phyloP scores from a whole-genome alignment of 2,797 vertebrate genomes.

The Zalophus californianus region DNA sequence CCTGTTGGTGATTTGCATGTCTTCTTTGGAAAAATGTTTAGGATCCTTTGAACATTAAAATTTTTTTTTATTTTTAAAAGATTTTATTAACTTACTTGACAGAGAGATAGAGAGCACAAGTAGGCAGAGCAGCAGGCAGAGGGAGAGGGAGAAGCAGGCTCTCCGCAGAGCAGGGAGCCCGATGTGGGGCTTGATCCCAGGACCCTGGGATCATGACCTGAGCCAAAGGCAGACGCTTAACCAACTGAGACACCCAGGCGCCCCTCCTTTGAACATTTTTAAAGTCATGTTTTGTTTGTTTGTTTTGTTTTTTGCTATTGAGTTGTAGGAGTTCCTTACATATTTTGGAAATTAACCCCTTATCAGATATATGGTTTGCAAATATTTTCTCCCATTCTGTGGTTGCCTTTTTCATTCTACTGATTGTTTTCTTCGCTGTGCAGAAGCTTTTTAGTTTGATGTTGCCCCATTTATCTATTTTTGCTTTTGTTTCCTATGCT shows the following conservation, averaged over 20 bases:
- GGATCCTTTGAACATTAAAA: too few species aligned
- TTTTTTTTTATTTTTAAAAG: too few species aligned
- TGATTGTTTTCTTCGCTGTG: neutral
- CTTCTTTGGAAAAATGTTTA: too few species aligned
- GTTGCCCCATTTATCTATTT: neutral
- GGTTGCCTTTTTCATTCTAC: neutral
- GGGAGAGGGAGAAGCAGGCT: too few species aligned
- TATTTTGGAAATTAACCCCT: neutral
- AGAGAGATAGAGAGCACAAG: too few species aligned
- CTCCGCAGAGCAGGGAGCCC: too few species aligned
- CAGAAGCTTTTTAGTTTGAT: neutral
- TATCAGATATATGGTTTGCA: neutral
- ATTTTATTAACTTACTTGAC: too few species aligned
- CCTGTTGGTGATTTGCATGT: neutral
- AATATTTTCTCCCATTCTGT: neutral
- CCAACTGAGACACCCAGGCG: too few species aligned
- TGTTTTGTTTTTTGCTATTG: neutral
- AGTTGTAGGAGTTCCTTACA: neutral
- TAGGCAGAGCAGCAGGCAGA: too few species aligned
- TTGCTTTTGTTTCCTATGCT: neutral
- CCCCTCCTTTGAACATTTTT: neutral
- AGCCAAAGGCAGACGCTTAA: too few species aligned
- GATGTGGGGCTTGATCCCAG: too few species aligned
- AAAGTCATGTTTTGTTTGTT: neutral
- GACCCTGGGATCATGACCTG: too few species aligned